A percentile compares a stretch with the other conserved stretches of the same genome.
These are phyloP conservation scores for Conus ventricosus DNA, from an alignment of 1,140 invertebrate genomes.

Conservation along the genomic window DNA sequence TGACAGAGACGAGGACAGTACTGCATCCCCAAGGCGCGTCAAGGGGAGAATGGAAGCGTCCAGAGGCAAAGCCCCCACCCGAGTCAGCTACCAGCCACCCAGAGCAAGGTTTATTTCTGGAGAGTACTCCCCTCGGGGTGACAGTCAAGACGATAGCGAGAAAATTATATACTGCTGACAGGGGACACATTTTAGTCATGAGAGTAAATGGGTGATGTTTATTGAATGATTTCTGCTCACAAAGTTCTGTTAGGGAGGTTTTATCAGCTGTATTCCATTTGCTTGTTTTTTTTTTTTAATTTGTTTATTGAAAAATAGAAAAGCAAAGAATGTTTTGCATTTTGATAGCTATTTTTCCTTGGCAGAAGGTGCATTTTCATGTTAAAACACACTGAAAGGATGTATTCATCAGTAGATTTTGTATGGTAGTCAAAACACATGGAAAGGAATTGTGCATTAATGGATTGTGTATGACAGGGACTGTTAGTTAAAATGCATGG, in stretches of 20 bases:
- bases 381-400: too few species aligned
- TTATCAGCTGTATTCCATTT: too few species aligned
- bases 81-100: neutral
- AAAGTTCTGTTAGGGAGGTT: neutral
- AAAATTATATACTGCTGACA: conserved; percentile 34
- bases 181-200: neutral
- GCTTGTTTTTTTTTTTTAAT: neutral
- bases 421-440: too few species aligned
- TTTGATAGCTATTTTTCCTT: neutral
- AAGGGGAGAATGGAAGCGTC: conserved; percentile 2
- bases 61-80: neutral
- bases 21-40: neutral
- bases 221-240: neutral
- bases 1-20: neutral
- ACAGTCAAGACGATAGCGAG: conserved; percentile 14
- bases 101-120: conserved; percentile 3
- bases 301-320: neutral
- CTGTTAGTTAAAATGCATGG: too few species aligned
- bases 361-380: too few species aligned
- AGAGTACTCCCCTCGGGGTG: conserved; percentile 15
- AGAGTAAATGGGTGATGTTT: neutral
- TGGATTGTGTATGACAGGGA: too few species aligned
- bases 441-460: too few species aligned
- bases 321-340: neutral
- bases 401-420: too few species aligned